These are phyloP conservation scores for Solea solea DNA, from an alignment of 2,113 vertebrate genomes.

Conservation along the genomic window DNA sequence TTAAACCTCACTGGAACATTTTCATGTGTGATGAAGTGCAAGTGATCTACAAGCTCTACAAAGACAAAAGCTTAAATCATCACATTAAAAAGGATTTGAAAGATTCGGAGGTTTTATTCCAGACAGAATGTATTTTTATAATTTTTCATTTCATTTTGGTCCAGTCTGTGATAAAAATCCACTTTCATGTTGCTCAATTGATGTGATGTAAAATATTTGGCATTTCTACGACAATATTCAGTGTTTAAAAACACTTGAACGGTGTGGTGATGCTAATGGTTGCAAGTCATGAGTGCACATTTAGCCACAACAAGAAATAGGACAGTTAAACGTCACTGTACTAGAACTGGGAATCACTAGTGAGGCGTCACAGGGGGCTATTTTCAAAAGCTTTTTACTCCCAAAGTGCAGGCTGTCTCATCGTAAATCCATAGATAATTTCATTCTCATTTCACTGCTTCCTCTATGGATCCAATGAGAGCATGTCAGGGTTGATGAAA, in stretches of 20 bases:
- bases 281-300: constrained; percentile 12
- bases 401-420: constrained; percentile 74
- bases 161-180: no score
- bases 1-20: no score
- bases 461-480: constrained; percentile 23
- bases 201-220: no score
- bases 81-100: no score
- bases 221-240: no score
- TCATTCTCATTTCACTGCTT: background rate
- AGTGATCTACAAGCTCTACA: no score
- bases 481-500: constrained; percentile 75
- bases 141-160: no score
- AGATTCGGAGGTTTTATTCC: no score
- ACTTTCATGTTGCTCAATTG: no score
- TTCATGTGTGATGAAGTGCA: no score
- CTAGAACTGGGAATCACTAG: constrained; percentile 47
- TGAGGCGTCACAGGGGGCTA: constrained; percentile 78
- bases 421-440: constrained; percentile 30
- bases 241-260: background rate
- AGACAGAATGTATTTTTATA: no score
- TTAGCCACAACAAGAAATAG: constrained; percentile 4
- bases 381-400: constrained; percentile 85
- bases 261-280: constrained; percentile 37
- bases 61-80: no score
- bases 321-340: constrained; percentile 6